A percentile compares a stretch with the other conserved stretches of the same genome.
Conservation (phyloP, 2,113 vertebrate genomes). For the Antechinus flavipes region DNA sequence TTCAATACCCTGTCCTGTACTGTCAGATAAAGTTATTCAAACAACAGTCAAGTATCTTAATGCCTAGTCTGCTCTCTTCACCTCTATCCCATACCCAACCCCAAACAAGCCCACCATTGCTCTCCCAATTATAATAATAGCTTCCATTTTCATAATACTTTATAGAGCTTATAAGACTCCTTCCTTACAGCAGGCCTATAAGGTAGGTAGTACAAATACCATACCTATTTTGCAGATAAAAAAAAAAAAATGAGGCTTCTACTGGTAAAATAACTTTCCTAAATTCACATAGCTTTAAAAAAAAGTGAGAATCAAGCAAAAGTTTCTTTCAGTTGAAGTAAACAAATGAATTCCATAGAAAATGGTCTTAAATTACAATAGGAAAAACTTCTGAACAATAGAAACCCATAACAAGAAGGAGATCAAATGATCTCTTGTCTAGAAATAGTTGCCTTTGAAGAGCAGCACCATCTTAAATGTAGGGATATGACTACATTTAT, state of each 20-base stretch:
- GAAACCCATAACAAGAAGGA: not conserved
- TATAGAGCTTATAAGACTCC: not conserved
- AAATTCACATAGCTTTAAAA: not conserved
- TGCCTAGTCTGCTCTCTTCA: not conserved
- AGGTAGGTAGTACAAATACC: not conserved
- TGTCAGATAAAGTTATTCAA: not conserved
- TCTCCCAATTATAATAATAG: not conserved
- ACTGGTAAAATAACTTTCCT: not conserved
- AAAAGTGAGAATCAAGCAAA: not conserved
- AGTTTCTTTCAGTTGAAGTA: not conserved
- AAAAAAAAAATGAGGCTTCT: not conserved
- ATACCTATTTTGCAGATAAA: not conserved
- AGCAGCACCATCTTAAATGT: not conserved
- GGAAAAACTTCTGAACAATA: not conserved
- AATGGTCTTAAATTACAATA: not conserved
- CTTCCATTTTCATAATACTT: not conserved
- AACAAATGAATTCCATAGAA: not conserved
- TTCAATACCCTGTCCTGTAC: not conserved
- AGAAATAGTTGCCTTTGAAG: not conserved
- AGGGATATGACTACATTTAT: not conserved
- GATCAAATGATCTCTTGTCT: not conserved
- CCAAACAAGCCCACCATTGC: not conserved
- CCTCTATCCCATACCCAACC: not conserved
- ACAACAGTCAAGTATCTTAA: not conserved
- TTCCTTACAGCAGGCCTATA: not conserved